Base-by-base conservation (phyloP, 2,888 invertebrate species). In the Biston stratarius region DNA sequence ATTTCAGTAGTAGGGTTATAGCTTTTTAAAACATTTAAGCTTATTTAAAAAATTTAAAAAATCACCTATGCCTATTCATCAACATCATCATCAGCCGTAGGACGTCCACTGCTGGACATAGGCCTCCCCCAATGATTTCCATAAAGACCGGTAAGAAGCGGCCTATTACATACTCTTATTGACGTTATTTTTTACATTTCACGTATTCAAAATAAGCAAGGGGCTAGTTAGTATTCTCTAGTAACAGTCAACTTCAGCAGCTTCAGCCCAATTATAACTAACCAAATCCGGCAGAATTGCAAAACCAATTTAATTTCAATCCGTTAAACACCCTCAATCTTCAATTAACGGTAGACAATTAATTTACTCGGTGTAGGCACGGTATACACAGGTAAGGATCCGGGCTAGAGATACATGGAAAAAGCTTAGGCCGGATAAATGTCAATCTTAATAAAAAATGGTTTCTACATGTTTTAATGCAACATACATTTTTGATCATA, bases 321-420 rank as follows among this genome's bases (percentile, higher is more conserved):
- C 69, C 70, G 59, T 59, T 71, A 70, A 64, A 67, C 74, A 72
- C 72, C 72, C 74, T 69, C 70, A 74, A 74, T 72, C 74, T 72
- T 65, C 71, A 73, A 73, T 74, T 74, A 74, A 70, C 65, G 71
- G 66, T 63, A 69, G 67, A 70, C 71, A 70, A 73, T 74, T 74
- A 72, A 69, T 72, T 71, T 63, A 68, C 67, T 44, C 67, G 64
- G 38, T 58, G 67, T 64, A 67, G 59, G 64, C 52, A 66, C 42
- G 58, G 66, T 71, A 68, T 33, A 66, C 63, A 68, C 67, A 73
- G 74, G 74, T 74, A 60, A 64, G 51, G 53, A 56, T 56, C 44
- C 12, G 24, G 15, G 2, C 9, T 52, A 60, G 59, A 38, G 56
- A 60, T 44, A 38, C 11, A 0, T 14, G 52, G 15, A 6, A 53